phyloP scores from a whole-genome alignment of 2,797 vertebrate species.

The Chaetodon trifasciatus region DNA sequence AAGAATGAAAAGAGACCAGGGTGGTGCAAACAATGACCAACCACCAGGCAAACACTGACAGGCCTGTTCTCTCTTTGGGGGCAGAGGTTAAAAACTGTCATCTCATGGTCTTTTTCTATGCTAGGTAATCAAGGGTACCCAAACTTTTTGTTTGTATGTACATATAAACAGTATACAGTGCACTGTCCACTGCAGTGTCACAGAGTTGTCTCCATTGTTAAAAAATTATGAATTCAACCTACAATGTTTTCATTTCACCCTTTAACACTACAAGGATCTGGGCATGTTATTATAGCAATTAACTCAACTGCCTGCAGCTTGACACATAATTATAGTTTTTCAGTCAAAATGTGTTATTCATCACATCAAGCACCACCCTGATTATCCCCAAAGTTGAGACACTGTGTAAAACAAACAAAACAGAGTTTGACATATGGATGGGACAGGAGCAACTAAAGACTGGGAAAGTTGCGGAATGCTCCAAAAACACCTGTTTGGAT shows the following conservation, averaged over 20 bases:
- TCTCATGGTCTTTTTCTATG: background rate
- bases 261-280: background rate
- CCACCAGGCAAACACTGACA: constrained; percentile 8
- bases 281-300: background rate
- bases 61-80: background rate
- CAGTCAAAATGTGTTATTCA: background rate
- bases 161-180: background rate
- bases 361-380: background rate
- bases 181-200: background rate
- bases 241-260: background rate
- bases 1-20: constrained; percentile 24
- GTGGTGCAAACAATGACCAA: constrained; percentile 26
- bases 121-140: background rate
- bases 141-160: no score
- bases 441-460: no score
- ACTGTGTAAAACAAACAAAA: no score
- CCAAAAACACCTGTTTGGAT: no score
- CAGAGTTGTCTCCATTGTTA: background rate
- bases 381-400: no score
- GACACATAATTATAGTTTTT: constrained; percentile 1
- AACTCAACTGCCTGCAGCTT: background rate
- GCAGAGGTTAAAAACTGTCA: constrained; percentile 7
- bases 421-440: no score
- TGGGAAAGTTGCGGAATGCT: no score
- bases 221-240: background rate